phyloP scores from a whole-genome alignment of 2,888 invertebrate species.

The Maniola hyperantus region DNA sequence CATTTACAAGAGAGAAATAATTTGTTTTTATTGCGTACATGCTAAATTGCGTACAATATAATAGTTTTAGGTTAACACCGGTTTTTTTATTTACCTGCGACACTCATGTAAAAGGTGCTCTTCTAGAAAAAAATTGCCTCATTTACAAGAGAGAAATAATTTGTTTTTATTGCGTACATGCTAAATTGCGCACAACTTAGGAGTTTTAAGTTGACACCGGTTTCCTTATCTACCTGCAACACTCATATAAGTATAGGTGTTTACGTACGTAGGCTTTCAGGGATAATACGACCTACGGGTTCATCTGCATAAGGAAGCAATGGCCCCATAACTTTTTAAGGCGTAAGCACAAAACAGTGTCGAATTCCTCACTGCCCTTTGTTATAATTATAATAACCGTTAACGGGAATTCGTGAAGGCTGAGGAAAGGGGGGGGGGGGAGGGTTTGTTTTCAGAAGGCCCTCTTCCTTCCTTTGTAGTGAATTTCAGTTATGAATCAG shows the following conservation, averaged over 20 bases:
- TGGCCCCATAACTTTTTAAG: constrained; percentile 21
- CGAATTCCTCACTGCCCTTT: constrained; percentile 26
- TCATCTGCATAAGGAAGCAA: constrained; percentile 26
- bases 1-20: too few species aligned
- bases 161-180: too few species aligned
- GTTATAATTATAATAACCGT: constrained; percentile 22
- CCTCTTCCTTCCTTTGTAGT: constrained; percentile 6
- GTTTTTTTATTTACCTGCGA: neutral
- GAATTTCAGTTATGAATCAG: neutral
- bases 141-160: too few species aligned
- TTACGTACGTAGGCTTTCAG: constrained; percentile 20
- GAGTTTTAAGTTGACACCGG: neutral
- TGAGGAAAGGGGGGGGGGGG: too few species aligned
- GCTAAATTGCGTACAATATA: too few species aligned
- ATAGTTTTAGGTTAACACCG: neutral
- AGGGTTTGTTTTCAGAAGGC: neutral
- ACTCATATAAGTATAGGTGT: neutral
- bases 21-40: too few species aligned
- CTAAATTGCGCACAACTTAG: neutral
- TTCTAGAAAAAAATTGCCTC: too few species aligned
- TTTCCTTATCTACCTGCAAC: neutral
- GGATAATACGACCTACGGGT: constrained; percentile 27
- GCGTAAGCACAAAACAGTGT: constrained; percentile 28
- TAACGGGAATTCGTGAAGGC: constrained; percentile 19
- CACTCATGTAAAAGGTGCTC: constrained; percentile 1